phyloP scores from a whole-genome alignment of 2,113 vertebrate species.

The Nothobranchius kuhntae region DNA sequence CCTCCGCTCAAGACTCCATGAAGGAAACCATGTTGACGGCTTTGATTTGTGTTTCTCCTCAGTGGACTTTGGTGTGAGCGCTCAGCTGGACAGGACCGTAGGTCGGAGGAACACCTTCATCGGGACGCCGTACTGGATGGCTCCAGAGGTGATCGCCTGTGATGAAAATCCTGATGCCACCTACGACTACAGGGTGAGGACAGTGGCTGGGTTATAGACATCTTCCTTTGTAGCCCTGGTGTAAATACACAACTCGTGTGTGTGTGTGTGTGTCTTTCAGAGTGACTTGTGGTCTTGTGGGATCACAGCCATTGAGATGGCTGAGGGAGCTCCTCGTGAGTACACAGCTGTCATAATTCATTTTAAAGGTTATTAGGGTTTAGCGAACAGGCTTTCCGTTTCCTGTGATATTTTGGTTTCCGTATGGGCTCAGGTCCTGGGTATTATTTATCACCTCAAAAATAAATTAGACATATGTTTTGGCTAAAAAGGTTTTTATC shows the following conservation, averaged over 20 bases:
- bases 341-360: conserved; percentile 39
- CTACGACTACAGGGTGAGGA: conserved; percentile 95
- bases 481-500: too few relatives aligned
- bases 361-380: too few relatives aligned
- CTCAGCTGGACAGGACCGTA: conserved; percentile 96
- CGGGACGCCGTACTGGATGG: conserved; percentile 98
- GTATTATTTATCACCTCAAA: too few relatives aligned
- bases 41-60: neutral
- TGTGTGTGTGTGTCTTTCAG: conserved; percentile 72
- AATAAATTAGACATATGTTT: too few relatives aligned
- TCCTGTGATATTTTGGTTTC: too few relatives aligned
- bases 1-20: too few relatives aligned
- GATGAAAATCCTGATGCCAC: conserved; percentile 99
- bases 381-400: too few relatives aligned
- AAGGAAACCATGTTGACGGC: too few relatives aligned
- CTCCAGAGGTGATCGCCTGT: conserved; percentile 97
- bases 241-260: too few relatives aligned
- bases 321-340: conserved; percentile 98
- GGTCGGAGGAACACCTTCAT: conserved; percentile 98
- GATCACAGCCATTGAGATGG: conserved; percentile 99
- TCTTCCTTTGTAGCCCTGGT: too few relatives aligned
- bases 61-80: conserved; percentile 98
- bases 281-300: conserved; percentile 99
- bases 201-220: too few relatives aligned
- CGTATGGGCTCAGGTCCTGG: too few relatives aligned